Percentiles rank a stretch among this genome's conserved stretches.
Conservation (phyloP, 2,113 vertebrate genomes). For the Benthochromis sp. region DNA sequence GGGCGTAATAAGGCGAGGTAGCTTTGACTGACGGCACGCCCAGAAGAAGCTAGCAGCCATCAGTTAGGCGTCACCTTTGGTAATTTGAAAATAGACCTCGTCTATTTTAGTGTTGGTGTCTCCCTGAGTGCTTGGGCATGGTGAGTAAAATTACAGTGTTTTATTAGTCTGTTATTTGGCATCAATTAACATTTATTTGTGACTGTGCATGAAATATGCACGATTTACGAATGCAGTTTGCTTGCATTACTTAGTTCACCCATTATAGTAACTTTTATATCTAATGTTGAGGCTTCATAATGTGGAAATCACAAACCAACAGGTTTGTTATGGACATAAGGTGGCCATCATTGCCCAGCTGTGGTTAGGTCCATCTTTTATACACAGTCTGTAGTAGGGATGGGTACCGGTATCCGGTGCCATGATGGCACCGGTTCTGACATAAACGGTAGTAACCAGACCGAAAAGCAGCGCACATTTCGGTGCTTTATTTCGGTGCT, state of each 20-base stretch:
- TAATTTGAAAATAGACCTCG: fast-evolving
- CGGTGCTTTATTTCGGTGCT: no score
- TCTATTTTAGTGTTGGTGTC: neutral
- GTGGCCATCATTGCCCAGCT: neutral
- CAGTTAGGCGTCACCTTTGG: neutral
- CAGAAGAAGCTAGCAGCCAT: neutral
- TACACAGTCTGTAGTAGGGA: neutral
- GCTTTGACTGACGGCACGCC: neutral
- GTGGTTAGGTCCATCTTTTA: neutral
- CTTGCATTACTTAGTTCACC: neutral
- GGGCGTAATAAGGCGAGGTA: neutral
- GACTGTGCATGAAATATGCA: neutral
- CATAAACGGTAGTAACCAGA: no score
- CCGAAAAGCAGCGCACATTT: no score
- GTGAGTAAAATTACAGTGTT: neutral
- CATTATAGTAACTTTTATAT: neutral
- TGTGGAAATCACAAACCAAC: neutral
- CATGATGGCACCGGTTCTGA: no score
- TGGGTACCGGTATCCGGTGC: no score
- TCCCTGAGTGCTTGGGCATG: neutral
- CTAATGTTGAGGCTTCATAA: neutral
- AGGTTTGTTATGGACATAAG: neutral
- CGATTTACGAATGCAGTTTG: neutral
- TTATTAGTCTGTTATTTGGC: neutral
- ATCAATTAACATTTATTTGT: neutral